Base-by-base conservation (phyloP, 1,140 invertebrate species). In the Cydia amplana region DNA sequence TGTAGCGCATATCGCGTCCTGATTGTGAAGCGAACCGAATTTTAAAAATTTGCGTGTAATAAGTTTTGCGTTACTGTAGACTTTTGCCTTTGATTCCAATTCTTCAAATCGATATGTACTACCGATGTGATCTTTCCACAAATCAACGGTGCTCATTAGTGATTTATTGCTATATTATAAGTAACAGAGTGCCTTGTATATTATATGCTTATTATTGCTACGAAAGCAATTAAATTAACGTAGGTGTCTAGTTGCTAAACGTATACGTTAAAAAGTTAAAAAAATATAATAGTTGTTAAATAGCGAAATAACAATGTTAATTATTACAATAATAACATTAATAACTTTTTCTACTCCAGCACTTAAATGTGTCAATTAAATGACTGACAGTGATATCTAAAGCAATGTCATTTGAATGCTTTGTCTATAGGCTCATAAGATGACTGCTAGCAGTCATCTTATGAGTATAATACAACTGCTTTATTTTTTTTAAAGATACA, bases 271-370 rank as follows among this genome's bases (percentile, higher is more conserved):
- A 18, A 51, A 18, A 7, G n/a, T 51, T n/a, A 5, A 1, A 51
- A 51, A 51, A 18, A 4, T 18, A 7, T 51, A 18, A 67, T 74
- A 1, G 64, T 18, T 65, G 18, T 18, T 51, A 28, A 40, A 67
- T 16, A 49, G 36, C 18, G 12, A 63, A 23, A 75, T 75, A n/a
- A 75, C 23, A 64, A n/a, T 49, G n/a, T 77, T 67, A 28, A 55
- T 46, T 46, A 46, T 14, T 46, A 16, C 43, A 43, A 7, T 43
- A 43, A 43, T 43, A 10, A 43, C 40, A n/a, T n/a, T n/a, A n/a
- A n/a, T n/a, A n/a, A n/a, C n/a, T n/a, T n/a, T n/a, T n/a, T n/a
- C n/a, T n/a, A n/a, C n/a, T n/a, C n/a, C n/a, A n/a, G n/a, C n/a
- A n/a, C n/a, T n/a, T n/a, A n/a, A n/a, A n/a, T n/a, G n/a, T n/a